Evolutionary conservation across 2,888 invertebrate genomes (phyloP).

Genomic region (Epinotia demarniana): DNA sequence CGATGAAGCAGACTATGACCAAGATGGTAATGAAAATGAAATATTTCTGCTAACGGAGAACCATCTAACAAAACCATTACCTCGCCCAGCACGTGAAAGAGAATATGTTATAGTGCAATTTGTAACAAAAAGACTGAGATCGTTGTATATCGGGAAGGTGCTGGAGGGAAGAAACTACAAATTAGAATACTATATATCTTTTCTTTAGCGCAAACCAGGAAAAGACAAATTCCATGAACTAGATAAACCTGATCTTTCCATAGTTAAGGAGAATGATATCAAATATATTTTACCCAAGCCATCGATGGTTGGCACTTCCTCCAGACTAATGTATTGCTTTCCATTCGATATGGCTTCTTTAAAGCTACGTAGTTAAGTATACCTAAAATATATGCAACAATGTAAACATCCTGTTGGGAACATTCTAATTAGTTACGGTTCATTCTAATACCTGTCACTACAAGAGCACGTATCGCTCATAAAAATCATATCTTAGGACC

Average conservation of each 20-base stretch:
- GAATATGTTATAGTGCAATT: not conserved
- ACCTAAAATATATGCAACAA: no score
- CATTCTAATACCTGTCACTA: no score
- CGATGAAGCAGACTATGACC: conserved; percentile 1
- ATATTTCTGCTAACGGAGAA: not conserved
- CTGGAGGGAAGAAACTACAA: not conserved
- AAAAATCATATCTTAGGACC: no score
- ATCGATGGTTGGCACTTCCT: not conserved
- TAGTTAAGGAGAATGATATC: not conserved
- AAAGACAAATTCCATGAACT: not conserved
- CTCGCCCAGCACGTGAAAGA: not conserved
- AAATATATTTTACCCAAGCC: conserved; percentile 1
- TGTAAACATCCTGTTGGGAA: no score
- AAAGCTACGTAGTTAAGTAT: not conserved
- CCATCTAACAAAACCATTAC: not conserved
- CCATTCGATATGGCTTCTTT: not conserved
- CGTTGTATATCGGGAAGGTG: not conserved
- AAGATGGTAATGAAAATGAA: not conserved
- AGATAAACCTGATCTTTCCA: not conserved
- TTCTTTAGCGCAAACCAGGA: not conserved
- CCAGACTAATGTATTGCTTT: not conserved
- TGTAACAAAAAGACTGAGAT: not conserved
- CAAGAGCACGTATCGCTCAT: no score
- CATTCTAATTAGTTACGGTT: no score
- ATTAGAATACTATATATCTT: conserved; percentile 1